Evolutionary conservation across 2,888 invertebrate species (phyloP).

Genomic region (Macaria liturata): DNA sequence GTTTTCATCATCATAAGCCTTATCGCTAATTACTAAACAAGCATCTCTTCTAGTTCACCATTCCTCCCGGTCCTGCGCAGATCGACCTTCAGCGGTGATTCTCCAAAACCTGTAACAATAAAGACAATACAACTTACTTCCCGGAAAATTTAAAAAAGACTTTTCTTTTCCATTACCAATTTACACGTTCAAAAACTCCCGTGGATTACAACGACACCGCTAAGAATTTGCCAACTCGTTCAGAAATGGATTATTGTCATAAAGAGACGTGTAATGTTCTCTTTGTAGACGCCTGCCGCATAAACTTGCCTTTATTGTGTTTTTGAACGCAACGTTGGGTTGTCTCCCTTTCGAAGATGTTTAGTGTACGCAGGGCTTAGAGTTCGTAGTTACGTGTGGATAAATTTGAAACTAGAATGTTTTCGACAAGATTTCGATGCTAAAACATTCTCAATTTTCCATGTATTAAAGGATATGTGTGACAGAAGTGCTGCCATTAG

Average conservation of each 20-base stretch:
- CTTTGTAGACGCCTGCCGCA: slow-evolving; percentile 46
- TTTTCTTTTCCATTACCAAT: slow-evolving; percentile 8
- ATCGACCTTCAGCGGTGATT: no score
- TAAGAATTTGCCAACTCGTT: slow-evolving; percentile 61
- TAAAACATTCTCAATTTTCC: no score
- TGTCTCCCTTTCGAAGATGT: slow-evolving; percentile 36
- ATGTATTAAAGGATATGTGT: no score
- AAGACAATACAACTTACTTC: no score
- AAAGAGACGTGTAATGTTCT: slow-evolving; percentile 58
- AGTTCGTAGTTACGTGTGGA: background rate
- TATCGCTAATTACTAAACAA: no score
- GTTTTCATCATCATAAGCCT: no score
- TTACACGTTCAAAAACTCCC: slow-evolving; percentile 42
- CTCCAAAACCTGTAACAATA: no score
- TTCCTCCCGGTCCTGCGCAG: no score
- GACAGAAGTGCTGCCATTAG: no score
- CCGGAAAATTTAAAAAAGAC: slow-evolving; percentile 8
- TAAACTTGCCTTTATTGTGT: slow-evolving; percentile 71
- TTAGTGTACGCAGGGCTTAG: slow-evolving; percentile 28
- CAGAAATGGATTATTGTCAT: slow-evolving; percentile 70
- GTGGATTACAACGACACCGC: slow-evolving; percentile 39
- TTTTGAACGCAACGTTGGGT: slow-evolving; percentile 52
- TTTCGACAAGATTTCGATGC: no score
- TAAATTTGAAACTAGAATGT: no score
- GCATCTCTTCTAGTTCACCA: no score